These are phyloP conservation scores for Bacillus rossius DNA, from an alignment of 1,140 invertebrate genomes.

Conservation along the genomic window DNA sequence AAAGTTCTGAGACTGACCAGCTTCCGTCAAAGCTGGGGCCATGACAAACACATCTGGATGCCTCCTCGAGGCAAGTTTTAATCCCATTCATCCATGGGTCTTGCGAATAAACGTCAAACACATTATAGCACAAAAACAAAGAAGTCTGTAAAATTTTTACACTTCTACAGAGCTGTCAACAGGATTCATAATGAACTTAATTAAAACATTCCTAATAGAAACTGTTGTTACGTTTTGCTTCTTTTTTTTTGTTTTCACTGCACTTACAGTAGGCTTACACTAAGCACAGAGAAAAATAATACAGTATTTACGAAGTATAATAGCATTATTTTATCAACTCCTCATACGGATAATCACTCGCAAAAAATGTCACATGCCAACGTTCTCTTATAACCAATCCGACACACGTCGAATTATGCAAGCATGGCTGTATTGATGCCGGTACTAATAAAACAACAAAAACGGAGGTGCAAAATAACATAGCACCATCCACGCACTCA, in stretches of 20 bases:
- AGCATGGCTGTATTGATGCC: not conserved
- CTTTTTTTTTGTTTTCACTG: not conserved
- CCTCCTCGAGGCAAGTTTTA: conserved; percentile 35
- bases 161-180: not conserved
- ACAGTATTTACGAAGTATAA: not conserved
- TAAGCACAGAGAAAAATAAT: not conserved
- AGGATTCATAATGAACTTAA: not conserved
- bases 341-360: no score
- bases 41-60: conserved; percentile 60
- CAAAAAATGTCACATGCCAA: no score
- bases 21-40: conserved; percentile 66
- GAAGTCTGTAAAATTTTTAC: not conserved
- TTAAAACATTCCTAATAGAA: not conserved
- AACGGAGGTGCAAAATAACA: not conserved
- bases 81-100: conserved; percentile 35
- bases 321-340: no score
- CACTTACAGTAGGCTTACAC: no score
- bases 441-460: not conserved
- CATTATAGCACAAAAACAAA: not conserved
- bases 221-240: not conserved
- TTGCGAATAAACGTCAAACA: not conserved
- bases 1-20: conserved; percentile 54
- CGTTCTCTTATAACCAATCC: no score
- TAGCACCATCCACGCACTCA: not conserved
- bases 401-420: no score